A percentile compares a stretch with the other conserved stretches of the same genome.
phyloP scores from a whole-genome alignment of 2,113 vertebrate genomes.

The Nothocercus julius region DNA sequence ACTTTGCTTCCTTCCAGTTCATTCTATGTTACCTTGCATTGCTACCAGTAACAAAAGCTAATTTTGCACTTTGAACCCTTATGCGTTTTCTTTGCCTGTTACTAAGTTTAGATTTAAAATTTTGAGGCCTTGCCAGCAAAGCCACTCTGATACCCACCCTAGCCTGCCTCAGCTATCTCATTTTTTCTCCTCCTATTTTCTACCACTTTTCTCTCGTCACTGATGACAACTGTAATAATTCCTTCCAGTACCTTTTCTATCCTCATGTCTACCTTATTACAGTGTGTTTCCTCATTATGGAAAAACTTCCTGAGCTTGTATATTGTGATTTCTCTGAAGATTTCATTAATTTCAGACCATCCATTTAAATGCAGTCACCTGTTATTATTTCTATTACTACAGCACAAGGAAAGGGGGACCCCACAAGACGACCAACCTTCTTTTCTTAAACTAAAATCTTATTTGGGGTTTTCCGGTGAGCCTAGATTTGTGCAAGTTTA shows the following conservation, averaged over 20 bases:
- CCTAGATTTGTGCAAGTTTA: background rate
- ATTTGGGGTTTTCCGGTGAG: rapidly evolving
- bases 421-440: background rate
- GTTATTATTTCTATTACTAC: background rate
- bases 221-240: background rate
- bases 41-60: background rate
- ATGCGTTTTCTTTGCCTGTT: background rate
- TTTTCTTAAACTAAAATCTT: background rate
- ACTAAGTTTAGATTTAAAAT: background rate
- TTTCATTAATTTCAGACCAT: background rate
- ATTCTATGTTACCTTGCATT: background rate
- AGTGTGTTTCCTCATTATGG: background rate
- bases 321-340: background rate
- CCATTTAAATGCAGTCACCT: background rate
- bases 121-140: background rate
- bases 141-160: background rate
- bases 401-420: background rate
- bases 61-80: background rate
- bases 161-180: background rate
- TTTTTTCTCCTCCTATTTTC: background rate
- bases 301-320: background rate
- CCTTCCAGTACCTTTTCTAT: background rate
- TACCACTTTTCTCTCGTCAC: background rate
- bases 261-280: background rate
- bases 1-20: background rate